A percentile compares a stretch with the other conserved stretches of the same genome.
These are phyloP conservation scores for Pogonocichla stellata DNA, from an alignment of 2,113 vertebrate species.

Conservation along the genomic window DNA sequence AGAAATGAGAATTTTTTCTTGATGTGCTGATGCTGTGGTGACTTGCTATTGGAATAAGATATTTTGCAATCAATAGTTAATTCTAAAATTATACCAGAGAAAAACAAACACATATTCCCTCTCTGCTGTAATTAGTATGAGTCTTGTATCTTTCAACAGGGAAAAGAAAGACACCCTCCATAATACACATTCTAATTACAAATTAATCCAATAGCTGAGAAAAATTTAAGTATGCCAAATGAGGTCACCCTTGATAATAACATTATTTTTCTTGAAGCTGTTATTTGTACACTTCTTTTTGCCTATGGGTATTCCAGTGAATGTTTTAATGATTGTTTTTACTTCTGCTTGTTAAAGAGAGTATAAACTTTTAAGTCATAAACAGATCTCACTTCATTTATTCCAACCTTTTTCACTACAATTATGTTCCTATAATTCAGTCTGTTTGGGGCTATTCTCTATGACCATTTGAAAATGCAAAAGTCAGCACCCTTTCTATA, in stretches of 20 bases:
- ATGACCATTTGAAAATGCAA: background rate
- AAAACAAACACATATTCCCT: background rate
- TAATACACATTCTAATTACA: background rate
- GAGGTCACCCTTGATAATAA: background rate
- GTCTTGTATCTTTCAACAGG: background rate
- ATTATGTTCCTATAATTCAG: background rate
- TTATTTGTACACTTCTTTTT: background rate
- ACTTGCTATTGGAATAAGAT: slow-evolving; percentile 21
- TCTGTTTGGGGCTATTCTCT: background rate
- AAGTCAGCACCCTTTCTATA: background rate
- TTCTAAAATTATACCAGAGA: background rate
- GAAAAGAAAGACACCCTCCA: background rate
- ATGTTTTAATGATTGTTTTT: background rate
- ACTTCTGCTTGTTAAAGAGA: background rate
- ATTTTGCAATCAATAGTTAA: slow-evolving; percentile 38
- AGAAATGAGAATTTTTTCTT: slow-evolving; percentile 14
- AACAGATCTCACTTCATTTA: background rate
- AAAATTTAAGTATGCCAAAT: background rate
- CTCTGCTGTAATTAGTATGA: background rate
- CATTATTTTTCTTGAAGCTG: background rate
- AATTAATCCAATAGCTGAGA: background rate
- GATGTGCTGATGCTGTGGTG: background rate
- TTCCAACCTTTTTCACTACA: background rate
- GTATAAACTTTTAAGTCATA: background rate
- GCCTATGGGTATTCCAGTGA: background rate